phyloP scores from a whole-genome alignment of 1,140 invertebrate species.

The Stratiolaelaps scimitus region DNA sequence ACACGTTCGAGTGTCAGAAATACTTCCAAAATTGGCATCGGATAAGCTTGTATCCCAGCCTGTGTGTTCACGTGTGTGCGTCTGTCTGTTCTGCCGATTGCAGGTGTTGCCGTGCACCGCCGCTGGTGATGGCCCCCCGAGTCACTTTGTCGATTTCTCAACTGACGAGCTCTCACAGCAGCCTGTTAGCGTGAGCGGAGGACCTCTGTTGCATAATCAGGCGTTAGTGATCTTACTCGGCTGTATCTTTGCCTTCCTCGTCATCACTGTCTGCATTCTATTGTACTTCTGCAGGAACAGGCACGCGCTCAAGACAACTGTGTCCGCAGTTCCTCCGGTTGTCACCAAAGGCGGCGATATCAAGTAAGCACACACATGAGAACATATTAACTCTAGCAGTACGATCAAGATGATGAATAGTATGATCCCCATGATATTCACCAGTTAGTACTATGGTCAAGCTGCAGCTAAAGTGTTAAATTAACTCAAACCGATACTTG shows the following conservation, averaged over 20 bases:
- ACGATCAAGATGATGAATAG: too few relatives aligned
- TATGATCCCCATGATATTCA: too few relatives aligned
- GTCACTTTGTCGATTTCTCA: slow-evolving; percentile 25
- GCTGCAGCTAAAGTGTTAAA: too few relatives aligned
- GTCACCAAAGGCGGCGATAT: slow-evolving; percentile 17
- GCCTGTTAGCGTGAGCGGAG: neutral
- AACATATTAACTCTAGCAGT: too few relatives aligned
- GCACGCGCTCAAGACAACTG: slow-evolving; percentile 17
- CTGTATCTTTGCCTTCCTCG: slow-evolving; percentile 9
- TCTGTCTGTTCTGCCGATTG: too few relatives aligned
- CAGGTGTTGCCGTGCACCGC: slow-evolving; percentile 15
- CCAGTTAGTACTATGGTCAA: too few relatives aligned
- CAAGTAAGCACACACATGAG: too few relatives aligned
- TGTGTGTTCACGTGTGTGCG: too few relatives aligned
- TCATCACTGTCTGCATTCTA: slow-evolving; percentile 17
- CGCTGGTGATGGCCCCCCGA: slow-evolving; percentile 17
- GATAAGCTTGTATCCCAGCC: too few relatives aligned
- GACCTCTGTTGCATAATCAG: slow-evolving; percentile 6
- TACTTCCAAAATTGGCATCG: too few relatives aligned
- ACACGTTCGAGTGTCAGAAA: too few relatives aligned
- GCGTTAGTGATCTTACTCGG: neutral
- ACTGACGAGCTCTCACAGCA: slow-evolving; percentile 24
- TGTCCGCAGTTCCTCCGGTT: slow-evolving; percentile 1
- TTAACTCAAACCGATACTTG: too few relatives aligned
- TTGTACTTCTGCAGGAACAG: slow-evolving; percentile 2